Base-by-base conservation (phyloP, 2,888 invertebrate genomes). In the Pyralis farinalis region DNA sequence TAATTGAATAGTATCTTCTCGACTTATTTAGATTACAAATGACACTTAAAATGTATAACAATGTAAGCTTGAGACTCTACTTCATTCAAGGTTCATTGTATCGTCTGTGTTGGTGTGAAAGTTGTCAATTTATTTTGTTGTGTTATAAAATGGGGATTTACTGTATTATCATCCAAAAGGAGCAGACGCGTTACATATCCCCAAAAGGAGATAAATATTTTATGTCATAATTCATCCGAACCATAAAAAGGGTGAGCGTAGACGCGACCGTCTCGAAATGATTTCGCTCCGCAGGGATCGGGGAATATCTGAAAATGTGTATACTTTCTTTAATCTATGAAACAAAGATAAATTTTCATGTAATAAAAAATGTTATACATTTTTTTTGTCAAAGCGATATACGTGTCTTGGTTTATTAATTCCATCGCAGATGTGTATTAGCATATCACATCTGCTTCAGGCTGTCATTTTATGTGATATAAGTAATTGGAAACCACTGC, bases 151-250 rank as follows among this genome's bases (percentile, higher is more conserved):
- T 60, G 58, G 55, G 65, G 66, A 73, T 81, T 77, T 73, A 63
- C 64, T 69, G 63, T 68, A 74, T 80, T 78, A 79, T 74, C 72
- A 71, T 75, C 72, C 69, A 71, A 73, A 79, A 75, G 72, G 63
- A 74, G 67, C 65, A 71, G 72, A 71, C 68, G 66, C 71, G 71
- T 78, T 75, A 77, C 74, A 78, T 65, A 81, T 75, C 67, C 73
- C 73, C 63, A 59, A 73, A 77, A 73, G 71, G 70, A 75, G 74
- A 80, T 81, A 80, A 81, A 83, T 81, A 83, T 83, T 83, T 83
- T 80, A 83, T 81, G 71, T 73, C 78, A 79, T 81, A 82, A 83
- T 82, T 83, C 78, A 80, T 71, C 74, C 57, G 58, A 52, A 71
- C 78, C 66, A 78, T 79, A 82, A 80, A 83, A 81, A 80, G 74